Base-by-base conservation (phyloP, 2,797 vertebrate species). In the Loris lydekkerianus region DNA sequence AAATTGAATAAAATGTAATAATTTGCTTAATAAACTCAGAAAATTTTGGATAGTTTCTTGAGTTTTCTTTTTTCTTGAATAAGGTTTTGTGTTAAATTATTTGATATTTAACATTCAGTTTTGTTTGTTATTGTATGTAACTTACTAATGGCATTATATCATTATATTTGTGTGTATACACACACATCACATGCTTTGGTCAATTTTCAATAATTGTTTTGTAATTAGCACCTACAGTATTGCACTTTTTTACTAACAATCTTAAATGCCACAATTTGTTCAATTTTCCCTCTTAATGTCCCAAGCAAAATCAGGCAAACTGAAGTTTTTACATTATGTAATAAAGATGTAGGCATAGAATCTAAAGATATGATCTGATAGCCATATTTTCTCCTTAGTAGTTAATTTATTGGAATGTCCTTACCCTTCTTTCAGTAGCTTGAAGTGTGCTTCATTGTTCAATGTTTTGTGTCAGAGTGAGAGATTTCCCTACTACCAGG, bases 391-490 rank as follows among this genome's bases (percentile, higher is more conserved):
- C 85, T 97, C 70, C 70, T 97, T 89, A 17, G 72, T 0, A 76
- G 61, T 88, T 91, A 85, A 83, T 97, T 96, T 94, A 34, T 86
- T 95, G 90, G 85, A 67, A 61, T 96, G 87, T 91, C 89, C 9
- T 97, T 96, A 9, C 10, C 94, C 97, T 14, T 56, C 82, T 56
- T 96, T 97, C 95, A 43, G 20, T 63, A 96, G 13, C n/a, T 29
- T 84, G 31, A 97, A 89, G 60, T n/a, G 94, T 89, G 84, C 84
- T 92, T 97, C 86, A 84, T 72, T 92, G n/a, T 75, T 97, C 86
- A 94, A 60, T 86, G 27, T 73, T 88, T 93, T 96, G 75, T 98
- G 77, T 94, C 92, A 97, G 18, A 95, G 76, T 97, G 96, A 98
- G 82, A 97, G 40, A 97, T 97, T 97, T 97, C 46, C 93, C 25